Evolutionary conservation across 1,140 invertebrate genomes (phyloP).

Genomic region (Steinernema khuongi): DNA sequence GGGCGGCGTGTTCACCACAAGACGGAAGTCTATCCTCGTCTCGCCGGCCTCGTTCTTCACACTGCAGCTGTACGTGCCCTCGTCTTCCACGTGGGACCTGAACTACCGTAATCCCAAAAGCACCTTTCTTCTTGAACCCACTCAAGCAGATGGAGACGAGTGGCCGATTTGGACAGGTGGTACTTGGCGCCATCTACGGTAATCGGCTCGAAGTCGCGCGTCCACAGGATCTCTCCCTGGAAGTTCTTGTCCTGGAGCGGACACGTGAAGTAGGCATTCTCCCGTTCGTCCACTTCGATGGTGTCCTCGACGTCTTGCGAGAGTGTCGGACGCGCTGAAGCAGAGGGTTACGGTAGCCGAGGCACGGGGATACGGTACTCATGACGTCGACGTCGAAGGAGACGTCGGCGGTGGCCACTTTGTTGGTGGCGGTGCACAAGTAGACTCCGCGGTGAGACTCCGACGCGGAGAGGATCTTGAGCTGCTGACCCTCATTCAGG

Average conservation of each 20-base stretch:
- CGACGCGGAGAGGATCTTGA: conserved; percentile 39
- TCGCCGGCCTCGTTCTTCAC: conserved; percentile 49
- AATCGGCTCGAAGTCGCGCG: conserved; percentile 29
- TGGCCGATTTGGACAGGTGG: conserved; percentile 11
- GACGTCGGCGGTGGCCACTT: conserved; percentile 58
- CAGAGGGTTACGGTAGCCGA: not conserved
- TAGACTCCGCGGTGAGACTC: conserved; percentile 56
- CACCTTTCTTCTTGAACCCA: conserved; percentile 12
- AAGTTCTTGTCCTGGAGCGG: conserved; percentile 44
- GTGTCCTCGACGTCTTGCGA: conserved; percentile 37
- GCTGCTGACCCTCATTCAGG: conserved; percentile 39
- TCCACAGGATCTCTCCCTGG: conserved; percentile 43
- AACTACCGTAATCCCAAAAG: too few relatives aligned
- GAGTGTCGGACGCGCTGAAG: conserved; percentile 37
- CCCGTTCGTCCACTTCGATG: conserved; percentile 36
- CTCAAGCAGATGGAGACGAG: not conserved
- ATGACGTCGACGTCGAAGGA: conserved; percentile 59
- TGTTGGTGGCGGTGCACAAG: conserved; percentile 59
- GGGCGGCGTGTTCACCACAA: conserved; percentile 46
- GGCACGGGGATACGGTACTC: conserved; percentile 23
- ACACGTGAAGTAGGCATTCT: conserved; percentile 35
- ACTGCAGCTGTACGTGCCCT: conserved; percentile 38
- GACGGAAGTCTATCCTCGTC: conserved; percentile 37
- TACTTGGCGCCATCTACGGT: conserved; percentile 18
- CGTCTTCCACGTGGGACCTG: conserved; percentile 30